Conservation (phyloP, 2,888 invertebrate species). For the Leptinotarsa tumamoca region DNA sequence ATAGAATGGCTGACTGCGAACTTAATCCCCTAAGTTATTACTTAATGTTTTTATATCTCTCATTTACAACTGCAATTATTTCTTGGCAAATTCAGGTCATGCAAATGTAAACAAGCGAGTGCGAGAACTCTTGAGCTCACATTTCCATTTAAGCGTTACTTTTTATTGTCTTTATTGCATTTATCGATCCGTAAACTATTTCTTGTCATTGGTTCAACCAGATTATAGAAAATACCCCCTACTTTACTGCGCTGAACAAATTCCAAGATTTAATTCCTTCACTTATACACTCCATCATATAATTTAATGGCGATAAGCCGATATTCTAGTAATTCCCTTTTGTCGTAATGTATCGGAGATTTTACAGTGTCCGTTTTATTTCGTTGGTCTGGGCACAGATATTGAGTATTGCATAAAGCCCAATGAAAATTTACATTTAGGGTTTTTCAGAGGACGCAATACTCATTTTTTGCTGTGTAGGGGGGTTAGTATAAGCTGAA, state of each 20-base stretch:
- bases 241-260: neutral
- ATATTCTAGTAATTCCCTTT: neutral
- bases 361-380: no score
- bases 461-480: no score
- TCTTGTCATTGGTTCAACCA: neutral
- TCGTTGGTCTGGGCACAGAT: no score
- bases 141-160: neutral
- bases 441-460: no score
- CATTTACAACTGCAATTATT: neutral
- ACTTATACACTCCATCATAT: neutral
- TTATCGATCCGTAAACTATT: constrained; percentile 4
- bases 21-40: neutral
- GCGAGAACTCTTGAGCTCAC: neutral
- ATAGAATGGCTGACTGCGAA: neutral
- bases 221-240: constrained; percentile 1
- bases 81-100: neutral
- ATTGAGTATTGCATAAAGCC: no score
- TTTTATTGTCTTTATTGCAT: constrained; percentile 5
- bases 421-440: no score
- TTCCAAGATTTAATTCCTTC: neutral
- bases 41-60: neutral
- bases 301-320: constrained; percentile 7
- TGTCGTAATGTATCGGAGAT: no score
- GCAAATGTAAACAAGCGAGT: neutral
- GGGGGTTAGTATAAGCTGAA: no score